Base-by-base conservation (phyloP, 2,888 invertebrate genomes). In the Penaeus monodon region DNA sequence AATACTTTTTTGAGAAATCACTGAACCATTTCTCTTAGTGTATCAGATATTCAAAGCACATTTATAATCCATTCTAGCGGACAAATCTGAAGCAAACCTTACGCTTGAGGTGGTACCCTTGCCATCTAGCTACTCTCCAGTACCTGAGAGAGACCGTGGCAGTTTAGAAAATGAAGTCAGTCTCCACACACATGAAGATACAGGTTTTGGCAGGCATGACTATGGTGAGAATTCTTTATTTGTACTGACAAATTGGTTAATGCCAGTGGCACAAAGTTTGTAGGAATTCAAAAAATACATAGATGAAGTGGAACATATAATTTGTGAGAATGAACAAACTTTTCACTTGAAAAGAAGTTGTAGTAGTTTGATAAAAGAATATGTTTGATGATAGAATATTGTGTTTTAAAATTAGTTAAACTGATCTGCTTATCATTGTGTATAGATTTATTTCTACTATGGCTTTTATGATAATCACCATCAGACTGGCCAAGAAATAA, bases 51-150 rank as follows among this genome's bases (percentile, higher is more conserved):
- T 24, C 38, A 44, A 10, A 44, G 22, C 38, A 7, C 24, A 76
- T 44, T 44, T 17, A 20, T 49, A 20, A 22, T 38, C 27, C 49
- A 81, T 29, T 77, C 24, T 88, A 89, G 89, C 89, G 38, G 86
- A 81, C 38, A 64, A 68, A 24, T 84, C 86, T 10, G 85, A 88
- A 63, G 89, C 88, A n/a, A 89, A 89, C 74, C 38, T 87, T n/a
- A 86, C 85, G 8, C 63, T 88, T 4, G 77, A 68, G 20, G 90
- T 88, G 66, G 84, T 81, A 66, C 90, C 90, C 49, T 70, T 88
- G 22, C 88, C 89, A 17, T 57, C 86, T 7, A 85, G 80, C 49
- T 88, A 86, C 49, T 82, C 88, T 14, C 74, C 80, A 33, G 85
- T 78, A 20, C 66, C 79, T 10, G 64, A 49, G 49, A 27, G 70